These are phyloP conservation scores for Drosophila trapezifrons DNA, from an alignment of 1,140 invertebrate species.

Conservation along the genomic window DNA sequence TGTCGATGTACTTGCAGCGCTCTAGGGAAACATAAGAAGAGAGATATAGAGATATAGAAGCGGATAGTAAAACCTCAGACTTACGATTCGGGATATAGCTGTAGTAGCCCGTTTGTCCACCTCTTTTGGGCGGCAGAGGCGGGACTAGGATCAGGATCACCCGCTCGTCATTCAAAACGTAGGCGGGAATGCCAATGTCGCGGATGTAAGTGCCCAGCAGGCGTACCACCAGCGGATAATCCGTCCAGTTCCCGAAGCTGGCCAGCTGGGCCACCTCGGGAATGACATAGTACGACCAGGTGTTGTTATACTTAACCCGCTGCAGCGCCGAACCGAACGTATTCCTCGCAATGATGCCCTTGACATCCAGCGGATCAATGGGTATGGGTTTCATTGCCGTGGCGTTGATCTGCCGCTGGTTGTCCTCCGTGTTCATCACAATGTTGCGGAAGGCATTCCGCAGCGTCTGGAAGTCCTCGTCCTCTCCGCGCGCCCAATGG, in stretches of 20 bases:
- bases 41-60: not conserved
- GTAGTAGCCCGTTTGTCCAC: slow-evolving; percentile 57
- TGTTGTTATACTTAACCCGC: slow-evolving; percentile 70
- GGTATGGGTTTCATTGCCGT: slow-evolving; percentile 56
- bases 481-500: slow-evolving; percentile 77
- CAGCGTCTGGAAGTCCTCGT: slow-evolving; percentile 68
- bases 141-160: slow-evolving; percentile 76
- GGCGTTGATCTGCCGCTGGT: slow-evolving; percentile 60
- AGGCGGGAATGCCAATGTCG: slow-evolving; percentile 75
- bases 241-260: slow-evolving; percentile 76
- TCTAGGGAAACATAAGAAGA: slow-evolving; percentile 83
- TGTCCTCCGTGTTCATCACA: slow-evolving; percentile 62
- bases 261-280: slow-evolving; percentile 72
- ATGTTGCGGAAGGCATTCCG: slow-evolving; percentile 67
- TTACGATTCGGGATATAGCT: slow-evolving; percentile 77
- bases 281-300: slow-evolving; percentile 77
- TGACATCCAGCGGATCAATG: slow-evolving; percentile 70
- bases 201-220: slow-evolving; percentile 70
- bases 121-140: slow-evolving; percentile 71
- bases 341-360: slow-evolving; percentile 34
- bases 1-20: slow-evolving; percentile 86
- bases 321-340: slow-evolving; percentile 72
- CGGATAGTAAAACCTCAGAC: slow-evolving; percentile 6
- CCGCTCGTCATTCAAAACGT: slow-evolving; percentile 68
- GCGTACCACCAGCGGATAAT: slow-evolving; percentile 63